A percentile compares a stretch with the other conserved stretches of the same genome.
Conservation (phyloP, 1,140 invertebrate genomes). For the Rhysida immarginata region DNA sequence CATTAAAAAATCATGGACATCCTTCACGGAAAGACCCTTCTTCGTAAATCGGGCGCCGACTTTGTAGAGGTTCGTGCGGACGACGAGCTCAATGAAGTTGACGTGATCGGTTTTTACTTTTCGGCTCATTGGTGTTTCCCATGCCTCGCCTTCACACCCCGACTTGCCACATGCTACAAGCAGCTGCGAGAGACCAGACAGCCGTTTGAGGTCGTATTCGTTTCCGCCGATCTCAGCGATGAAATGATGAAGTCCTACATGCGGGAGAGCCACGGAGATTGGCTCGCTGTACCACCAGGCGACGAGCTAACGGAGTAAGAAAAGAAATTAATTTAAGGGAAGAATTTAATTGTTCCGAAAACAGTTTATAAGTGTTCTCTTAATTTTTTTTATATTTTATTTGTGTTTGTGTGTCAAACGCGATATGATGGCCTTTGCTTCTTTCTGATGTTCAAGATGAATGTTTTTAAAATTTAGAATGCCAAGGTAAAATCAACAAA, state of each 20-base stretch:
- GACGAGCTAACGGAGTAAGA: neutral
- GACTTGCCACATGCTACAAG: conserved; percentile 23
- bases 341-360: too few species aligned
- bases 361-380: too few species aligned
- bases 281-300: neutral
- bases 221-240: conserved; percentile 22
- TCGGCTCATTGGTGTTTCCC: conserved; percentile 40
- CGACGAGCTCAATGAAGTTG: conserved; percentile 15
- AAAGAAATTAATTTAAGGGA: neutral
- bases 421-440: too few species aligned
- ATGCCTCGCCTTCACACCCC: conserved; percentile 30
- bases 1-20: too few species aligned
- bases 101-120: conserved; percentile 33
- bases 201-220: conserved; percentile 26
- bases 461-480: too few species aligned
- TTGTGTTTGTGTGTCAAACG: too few species aligned
- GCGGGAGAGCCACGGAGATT: neutral
- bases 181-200: conserved; percentile 16
- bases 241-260: neutral
- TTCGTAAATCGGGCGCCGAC: conserved; percentile 4
- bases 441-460: too few species aligned
- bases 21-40: conserved; percentile 10
- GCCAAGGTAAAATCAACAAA: too few species aligned
- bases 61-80: conserved; percentile 11
- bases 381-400: too few species aligned